These are phyloP conservation scores for Ormyrus pomaceus DNA, from an alignment of 2,888 invertebrate species.

Conservation along the genomic window DNA sequence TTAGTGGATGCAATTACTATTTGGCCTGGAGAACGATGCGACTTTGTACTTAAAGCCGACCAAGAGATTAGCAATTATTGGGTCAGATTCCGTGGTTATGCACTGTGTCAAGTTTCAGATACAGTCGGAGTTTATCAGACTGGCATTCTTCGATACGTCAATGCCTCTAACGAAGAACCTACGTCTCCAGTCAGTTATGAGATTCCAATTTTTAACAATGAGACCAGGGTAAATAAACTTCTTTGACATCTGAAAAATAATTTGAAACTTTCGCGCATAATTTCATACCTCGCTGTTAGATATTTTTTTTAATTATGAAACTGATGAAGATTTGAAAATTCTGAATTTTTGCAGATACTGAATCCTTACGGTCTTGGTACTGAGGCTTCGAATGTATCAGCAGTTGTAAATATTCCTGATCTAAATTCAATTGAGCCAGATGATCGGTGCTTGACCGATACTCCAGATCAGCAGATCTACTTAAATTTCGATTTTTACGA, in stretches of 20 bases:
- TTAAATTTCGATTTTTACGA: conserved; percentile 93
- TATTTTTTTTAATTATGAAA: neutral
- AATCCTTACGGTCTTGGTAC: conserved; percentile 89
- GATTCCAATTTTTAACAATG: neutral
- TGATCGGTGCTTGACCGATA: neutral
- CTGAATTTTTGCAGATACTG: conserved; percentile 79
- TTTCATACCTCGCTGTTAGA: too few relatives aligned
- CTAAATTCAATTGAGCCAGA: conserved; percentile 77
- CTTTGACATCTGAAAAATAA: too few relatives aligned
- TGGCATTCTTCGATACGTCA: conserved; percentile 83
- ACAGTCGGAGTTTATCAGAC: conserved; percentile 81
- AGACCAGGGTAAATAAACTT: neutral
- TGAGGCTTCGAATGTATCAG: conserved; percentile 69
- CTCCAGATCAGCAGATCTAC: conserved; percentile 85
- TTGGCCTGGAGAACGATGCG: conserved; percentile 93
- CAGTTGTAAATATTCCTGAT: conserved; percentile 79
- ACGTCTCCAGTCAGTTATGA: conserved; percentile 68
- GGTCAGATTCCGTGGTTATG: conserved; percentile 85
- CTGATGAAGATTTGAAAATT: neutral
- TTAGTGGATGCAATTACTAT: conserved; percentile 78
- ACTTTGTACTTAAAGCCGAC: conserved; percentile 86
- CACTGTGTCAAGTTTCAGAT: neutral
- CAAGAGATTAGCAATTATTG: conserved; percentile 85
- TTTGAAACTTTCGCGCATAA: too few relatives aligned
- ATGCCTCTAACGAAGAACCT: conserved; percentile 80